phyloP scores from a whole-genome alignment of 2,888 invertebrate genomes.

The Aporophyla nigra region DNA sequence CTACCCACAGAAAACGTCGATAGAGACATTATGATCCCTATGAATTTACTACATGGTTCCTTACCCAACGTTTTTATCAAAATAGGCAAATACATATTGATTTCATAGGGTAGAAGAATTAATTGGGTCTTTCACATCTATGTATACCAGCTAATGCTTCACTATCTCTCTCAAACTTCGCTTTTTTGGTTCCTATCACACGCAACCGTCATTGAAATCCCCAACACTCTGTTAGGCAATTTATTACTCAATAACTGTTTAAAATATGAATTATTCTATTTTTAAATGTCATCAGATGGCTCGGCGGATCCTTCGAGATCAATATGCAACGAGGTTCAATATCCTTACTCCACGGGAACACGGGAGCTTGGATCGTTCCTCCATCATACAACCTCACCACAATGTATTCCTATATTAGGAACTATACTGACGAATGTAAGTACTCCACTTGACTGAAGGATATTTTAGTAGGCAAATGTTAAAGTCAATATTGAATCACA shows the following conservation, averaged over 20 bases:
- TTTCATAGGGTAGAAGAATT: too few relatives aligned
- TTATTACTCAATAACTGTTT: neutral
- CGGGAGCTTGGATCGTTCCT: conserved; percentile 91
- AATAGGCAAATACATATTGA: neutral
- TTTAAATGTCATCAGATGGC: conserved; percentile 82
- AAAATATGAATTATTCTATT: neutral
- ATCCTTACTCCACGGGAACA: conserved; percentile 92
- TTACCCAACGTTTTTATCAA: neutral
- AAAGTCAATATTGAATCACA: neutral
- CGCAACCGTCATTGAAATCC: neutral
- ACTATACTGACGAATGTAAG: conserved; percentile 87
- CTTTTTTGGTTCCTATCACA: neutral
- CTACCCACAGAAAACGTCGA: neutral
- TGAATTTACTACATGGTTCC: neutral
- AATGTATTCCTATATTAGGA: conserved; percentile 80
- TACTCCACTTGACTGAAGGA: neutral
- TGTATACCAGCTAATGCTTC: neutral
- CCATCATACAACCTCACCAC: conserved; percentile 90
- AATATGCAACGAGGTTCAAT: conserved; percentile 90
- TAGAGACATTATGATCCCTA: neutral
- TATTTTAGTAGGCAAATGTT: neutral
- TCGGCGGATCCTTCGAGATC: conserved; percentile 91
- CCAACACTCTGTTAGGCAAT: neutral
- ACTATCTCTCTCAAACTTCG: neutral
- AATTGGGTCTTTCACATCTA: neutral